Evolutionary conservation across 2,888 invertebrate genomes (phyloP).

Genomic region (Apodemia hepburni): DNA sequence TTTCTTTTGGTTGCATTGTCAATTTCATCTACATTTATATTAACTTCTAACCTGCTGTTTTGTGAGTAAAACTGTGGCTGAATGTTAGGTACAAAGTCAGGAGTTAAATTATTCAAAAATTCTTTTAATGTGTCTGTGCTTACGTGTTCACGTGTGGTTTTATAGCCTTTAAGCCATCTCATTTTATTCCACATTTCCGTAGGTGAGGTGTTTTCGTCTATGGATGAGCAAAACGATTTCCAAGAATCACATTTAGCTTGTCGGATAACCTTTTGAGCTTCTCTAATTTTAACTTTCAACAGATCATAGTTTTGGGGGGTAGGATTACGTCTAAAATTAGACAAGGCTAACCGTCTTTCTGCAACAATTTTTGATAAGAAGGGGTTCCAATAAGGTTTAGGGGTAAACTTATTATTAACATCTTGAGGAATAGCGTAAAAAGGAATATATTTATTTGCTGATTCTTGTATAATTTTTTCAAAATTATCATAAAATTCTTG

Average conservation of each 20-base stretch:
- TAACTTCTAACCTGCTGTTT: slow-evolving; percentile 17
- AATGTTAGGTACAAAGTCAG: slow-evolving; percentile 23
- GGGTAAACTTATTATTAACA: slow-evolving; percentile 22
- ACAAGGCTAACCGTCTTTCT: slow-evolving; percentile 25
- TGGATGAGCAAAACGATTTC: slow-evolving; percentile 25
- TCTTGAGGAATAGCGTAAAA: slow-evolving; percentile 17
- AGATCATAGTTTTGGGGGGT: slow-evolving; percentile 26
- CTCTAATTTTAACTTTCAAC: slow-evolving; percentile 22
- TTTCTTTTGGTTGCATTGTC: slow-evolving; percentile 22
- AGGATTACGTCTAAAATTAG: slow-evolving; percentile 27
- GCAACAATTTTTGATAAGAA: slow-evolving; percentile 29
- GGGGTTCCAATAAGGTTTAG: slow-evolving; percentile 30
- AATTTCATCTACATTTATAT: slow-evolving; percentile 22
- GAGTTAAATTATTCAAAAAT: slow-evolving; percentile 23
- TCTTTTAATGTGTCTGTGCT: slow-evolving; percentile 19
- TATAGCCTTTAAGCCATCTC: slow-evolving; percentile 28
- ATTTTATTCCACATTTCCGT: slow-evolving; percentile 30
- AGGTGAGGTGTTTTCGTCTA: slow-evolving; percentile 22
- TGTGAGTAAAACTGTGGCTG: slow-evolving; percentile 18
- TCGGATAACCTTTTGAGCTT: slow-evolving; percentile 18
- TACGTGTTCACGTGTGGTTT: neutral
- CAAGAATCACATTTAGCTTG: slow-evolving; percentile 25
- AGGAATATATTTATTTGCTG: slow-evolving; percentile 23
- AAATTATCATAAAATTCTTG: neutral
- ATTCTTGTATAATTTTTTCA: neutral